Evolutionary conservation across 2,888 invertebrate species (phyloP), one percentile per base, ranked within the genome.

Genomic region (Melikaiella ostensackeni): DNA sequence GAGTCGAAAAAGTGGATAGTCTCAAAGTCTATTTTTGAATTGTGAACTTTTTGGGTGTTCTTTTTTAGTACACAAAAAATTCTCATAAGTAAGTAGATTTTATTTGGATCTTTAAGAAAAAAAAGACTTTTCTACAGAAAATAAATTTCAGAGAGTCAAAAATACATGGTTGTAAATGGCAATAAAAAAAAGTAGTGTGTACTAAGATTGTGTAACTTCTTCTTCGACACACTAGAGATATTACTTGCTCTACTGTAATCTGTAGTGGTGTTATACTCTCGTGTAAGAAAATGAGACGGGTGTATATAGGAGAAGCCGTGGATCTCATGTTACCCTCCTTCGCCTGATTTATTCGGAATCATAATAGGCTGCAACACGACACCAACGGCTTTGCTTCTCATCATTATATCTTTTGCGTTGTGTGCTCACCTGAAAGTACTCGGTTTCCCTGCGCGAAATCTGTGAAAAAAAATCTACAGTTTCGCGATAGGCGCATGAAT

Each of bases 341-440:
- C 87, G 88, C 87, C 88, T 88, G 88, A 88, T 88, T 88, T 88
- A 88, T 88, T 88, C 88, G 86, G 85, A 88, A 87, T 87, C 88
- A 88, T 87, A 87, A 88, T 88, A 88, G 87, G 87, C 86, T 87
- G 88, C 86, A 88, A 88, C 83, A 84, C 86, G 87, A 88, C 86
- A 88, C 87, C 86, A 77, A 83, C 84, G 85, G 85, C 85, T n/a
- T 88, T 84, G 84, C 85, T 84, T 85, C 86, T 84, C 86, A 84
- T 87, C 87, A 87, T 88, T 88, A 87, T 88, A 87, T 86, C 86
- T 88, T 86, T 86, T 85, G 86, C 85, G 85, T 86, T 86, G 85
- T 86, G 42, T 16, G 86, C 81, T 86, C 86, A 86, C 86, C 86
- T 85, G 85, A 87, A 85, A 83, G 84, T 83, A 82, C 84, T 85